These are phyloP conservation scores for Rana temporaria DNA, from an alignment of 2,113 vertebrate genomes.

Conservation along the genomic window DNA sequence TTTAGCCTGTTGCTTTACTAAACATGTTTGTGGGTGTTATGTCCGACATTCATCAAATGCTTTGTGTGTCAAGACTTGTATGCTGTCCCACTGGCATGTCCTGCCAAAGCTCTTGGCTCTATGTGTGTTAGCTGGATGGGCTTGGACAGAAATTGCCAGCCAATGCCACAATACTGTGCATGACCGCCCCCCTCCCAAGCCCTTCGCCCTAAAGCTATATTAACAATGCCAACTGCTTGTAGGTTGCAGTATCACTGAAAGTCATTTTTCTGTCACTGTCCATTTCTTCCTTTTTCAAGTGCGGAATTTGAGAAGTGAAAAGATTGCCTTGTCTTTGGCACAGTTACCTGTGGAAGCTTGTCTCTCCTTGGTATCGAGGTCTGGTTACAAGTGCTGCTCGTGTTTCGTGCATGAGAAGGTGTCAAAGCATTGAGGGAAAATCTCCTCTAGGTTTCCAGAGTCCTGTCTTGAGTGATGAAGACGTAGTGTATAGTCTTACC, in stretches of 20 bases:
- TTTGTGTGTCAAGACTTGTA: not conserved
- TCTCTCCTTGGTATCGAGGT: conserved; percentile 22
- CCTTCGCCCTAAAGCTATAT: no score
- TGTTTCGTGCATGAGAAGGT: conserved; percentile 27
- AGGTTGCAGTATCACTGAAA: not conserved
- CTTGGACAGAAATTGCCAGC: not conserved
- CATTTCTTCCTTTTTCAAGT: not conserved
- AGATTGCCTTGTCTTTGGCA: conserved; percentile 1
- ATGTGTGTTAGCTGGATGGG: not conserved
- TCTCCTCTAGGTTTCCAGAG: not conserved
- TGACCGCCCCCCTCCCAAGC: not conserved
- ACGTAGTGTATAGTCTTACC: conserved; percentile 31
- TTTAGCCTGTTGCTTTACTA: no score
- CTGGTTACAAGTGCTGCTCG: not conserved
- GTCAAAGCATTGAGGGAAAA: conserved; percentile 12
- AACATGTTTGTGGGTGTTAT: no score
- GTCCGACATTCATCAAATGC: not conserved
- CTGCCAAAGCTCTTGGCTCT: not conserved
- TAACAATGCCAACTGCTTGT: not conserved
- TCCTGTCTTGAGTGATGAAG: conserved; percentile 27
- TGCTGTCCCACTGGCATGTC: conserved; percentile 21
- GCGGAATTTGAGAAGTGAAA: not conserved
- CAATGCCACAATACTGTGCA: not conserved
- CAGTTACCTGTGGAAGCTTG: not conserved
- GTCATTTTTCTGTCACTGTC: not conserved